phyloP scores from a whole-genome alignment of 2,888 invertebrate species.

The Folsomia candida region DNA sequence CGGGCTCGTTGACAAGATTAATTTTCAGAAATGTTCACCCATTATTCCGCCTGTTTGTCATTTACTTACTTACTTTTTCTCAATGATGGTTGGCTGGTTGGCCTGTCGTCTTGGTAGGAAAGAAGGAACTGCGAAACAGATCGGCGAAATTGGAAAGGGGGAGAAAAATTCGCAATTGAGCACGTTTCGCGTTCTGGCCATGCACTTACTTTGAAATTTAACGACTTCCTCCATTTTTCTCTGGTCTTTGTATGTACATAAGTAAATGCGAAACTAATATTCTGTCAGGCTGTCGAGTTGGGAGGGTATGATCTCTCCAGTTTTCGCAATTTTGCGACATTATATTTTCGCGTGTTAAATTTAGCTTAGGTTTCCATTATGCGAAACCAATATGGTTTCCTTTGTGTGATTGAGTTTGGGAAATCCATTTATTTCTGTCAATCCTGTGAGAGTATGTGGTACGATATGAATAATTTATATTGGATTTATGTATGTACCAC shows the following conservation, averaged over 20 bases:
- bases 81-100: neutral
- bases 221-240: neutral
- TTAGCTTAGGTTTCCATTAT: too few species aligned
- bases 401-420: neutral
- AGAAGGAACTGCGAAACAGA: neutral
- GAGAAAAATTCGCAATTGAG: neutral
- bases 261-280: neutral
- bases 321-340: neutral
- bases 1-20: conserved; percentile 21
- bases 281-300: too few species aligned
- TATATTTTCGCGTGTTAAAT: neutral
- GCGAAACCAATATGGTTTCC: too few species aligned
- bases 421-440: neutral
- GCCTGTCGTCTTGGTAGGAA: neutral
- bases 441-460: too few species aligned
- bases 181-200: neutral
- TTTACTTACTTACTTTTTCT: neutral
- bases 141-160: neutral
- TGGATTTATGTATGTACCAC: too few species aligned
- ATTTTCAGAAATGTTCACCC: conserved; percentile 14
- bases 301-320: neutral
- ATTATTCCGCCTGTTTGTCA: conserved; percentile 17
- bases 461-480: too few species aligned
- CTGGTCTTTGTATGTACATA: neutral
- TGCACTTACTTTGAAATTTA: neutral